A percentile compares a stretch with the other conserved stretches of the same genome.
Conservation (phyloP, 2,888 invertebrate species). For the Slavum lentiscoides region DNA sequence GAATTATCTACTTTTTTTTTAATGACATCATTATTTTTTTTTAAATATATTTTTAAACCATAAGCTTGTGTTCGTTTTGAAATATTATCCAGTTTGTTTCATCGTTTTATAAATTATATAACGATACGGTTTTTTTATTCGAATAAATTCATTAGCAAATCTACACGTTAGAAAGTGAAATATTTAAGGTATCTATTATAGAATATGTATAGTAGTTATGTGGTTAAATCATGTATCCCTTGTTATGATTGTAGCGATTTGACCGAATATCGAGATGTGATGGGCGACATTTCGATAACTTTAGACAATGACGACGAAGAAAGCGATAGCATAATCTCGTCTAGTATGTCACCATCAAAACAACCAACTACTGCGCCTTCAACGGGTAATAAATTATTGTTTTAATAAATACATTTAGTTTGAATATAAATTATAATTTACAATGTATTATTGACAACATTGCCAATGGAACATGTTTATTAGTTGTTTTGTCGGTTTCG, state of each 20-base stretch:
- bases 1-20: neutral
- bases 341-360: slow-evolving; percentile 50
- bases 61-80: neutral
- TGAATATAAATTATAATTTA: neutral
- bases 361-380: slow-evolving; percentile 20
- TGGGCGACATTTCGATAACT: slow-evolving; percentile 40
- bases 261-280: slow-evolving; percentile 44
- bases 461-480: neutral
- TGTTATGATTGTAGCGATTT: slow-evolving; percentile 32
- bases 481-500: neutral
- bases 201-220: neutral
- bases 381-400: slow-evolving; percentile 28
- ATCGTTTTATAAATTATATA: neutral
- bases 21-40: neutral
- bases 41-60: neutral
- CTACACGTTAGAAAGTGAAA: neutral
- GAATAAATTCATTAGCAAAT: slow-evolving; percentile 8
- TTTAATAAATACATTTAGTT: neutral
- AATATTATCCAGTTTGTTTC: neutral
- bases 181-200: slow-evolving; percentile 12
- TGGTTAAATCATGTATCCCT: neutral
- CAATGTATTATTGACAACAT: neutral
- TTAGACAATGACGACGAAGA: slow-evolving; percentile 49
- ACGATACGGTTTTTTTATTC: no score
- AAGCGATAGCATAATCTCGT: slow-evolving; percentile 48